Base-by-base conservation (phyloP, 2,888 invertebrate species). In the Nezara viridula region DNA sequence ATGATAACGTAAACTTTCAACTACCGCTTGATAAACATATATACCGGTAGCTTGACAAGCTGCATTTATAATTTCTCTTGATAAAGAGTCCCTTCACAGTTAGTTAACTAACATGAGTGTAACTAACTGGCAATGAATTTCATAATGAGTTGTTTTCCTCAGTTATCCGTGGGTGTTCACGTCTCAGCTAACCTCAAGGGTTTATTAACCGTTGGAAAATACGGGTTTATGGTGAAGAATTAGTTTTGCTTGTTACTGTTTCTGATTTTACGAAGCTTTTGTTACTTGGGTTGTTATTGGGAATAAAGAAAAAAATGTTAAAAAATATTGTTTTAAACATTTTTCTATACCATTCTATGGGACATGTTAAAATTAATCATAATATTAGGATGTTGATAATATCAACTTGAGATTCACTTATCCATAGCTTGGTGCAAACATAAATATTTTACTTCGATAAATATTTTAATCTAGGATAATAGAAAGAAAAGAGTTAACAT, bases 1-100 rank as follows among this genome's bases (percentile, higher is more conserved):
- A 37, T 27, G 27, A 10, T 60, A 60, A 73, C 19, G 66, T 73
- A 37, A 37, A 16, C 55, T 10, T n/a, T 10, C 32, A 19, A 0
- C 5, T 9, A 5, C 32, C 37, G 66, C 19, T 73, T 73, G 66
- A 73, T 73, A 73, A 73, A 73, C 66, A 73, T 37, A 60, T 60
- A 27, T 27, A 5, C 66, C 37, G 37, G 66, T 37, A 73, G 66
- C 32, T 73, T 73, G 66, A 37, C 66, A 73, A 37, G 66, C 19
- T 73, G 66, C 66, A 73, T 73, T 73, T 73, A 73, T 73, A 73
- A 73, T 73, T 73, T 73, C 66, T 19, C 60, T 60, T 60, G 60
- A 14, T 27, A 60, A 27, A 60, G 27, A 60, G 27, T 14, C 60
- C 14, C 66, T 73, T 73, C 66, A 73, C 66, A 73, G 66, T 73